Evolutionary conservation across 2,888 invertebrate genomes (phyloP), one percentile per base, ranked within the genome.

Genomic region (Nomada flava): DNA sequence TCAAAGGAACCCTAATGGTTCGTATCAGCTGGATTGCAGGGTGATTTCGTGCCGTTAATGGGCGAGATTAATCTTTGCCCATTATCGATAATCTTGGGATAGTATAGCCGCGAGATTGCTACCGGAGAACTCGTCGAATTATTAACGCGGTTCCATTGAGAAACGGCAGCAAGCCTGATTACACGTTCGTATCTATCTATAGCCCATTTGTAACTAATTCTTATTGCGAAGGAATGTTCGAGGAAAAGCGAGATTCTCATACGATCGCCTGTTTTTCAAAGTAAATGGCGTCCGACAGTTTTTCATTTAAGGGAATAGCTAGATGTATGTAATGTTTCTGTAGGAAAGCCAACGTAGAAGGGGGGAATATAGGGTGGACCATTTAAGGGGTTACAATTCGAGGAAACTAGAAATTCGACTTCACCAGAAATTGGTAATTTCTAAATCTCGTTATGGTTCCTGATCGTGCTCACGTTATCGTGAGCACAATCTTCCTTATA

Each of bases 371-470:
- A 20, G 18, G 11, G 36, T 13, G 36, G 50, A 47, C 52, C 44
- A 53, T 74, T 74, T 11, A 15, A 65, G 20, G 44, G 47, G 15
- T 20, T 55, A 15, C n/a, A 26, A 73, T 60, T 74, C 42, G 20
- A 44, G 42, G 52, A 70, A 57, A 42, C 42, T 57, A 42, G 73
- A 73, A 64, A 64, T 44, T 64, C 50, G 50, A 55, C 63, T 29
- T 9, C 44, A 0, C 13, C 15, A 53, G 62, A n/a, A 70, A 70
- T 23, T 70, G 57, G 47, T 42, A 42, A 72, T 72, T 72, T 57
- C 44, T 23, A 53, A 64, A 63, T 67, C 64, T 55, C 74, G 65
- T 80, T 81, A 80, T 53, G 55, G n/a, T 4, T 15, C 60, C 47
- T 65, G 70, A 81, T 74, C 60, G 52, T 26, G 52, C 29, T 36